These are phyloP conservation scores for Phylloscopus trochiloides DNA, from an alignment of 2,113 vertebrate species.

Conservation along the genomic window DNA sequence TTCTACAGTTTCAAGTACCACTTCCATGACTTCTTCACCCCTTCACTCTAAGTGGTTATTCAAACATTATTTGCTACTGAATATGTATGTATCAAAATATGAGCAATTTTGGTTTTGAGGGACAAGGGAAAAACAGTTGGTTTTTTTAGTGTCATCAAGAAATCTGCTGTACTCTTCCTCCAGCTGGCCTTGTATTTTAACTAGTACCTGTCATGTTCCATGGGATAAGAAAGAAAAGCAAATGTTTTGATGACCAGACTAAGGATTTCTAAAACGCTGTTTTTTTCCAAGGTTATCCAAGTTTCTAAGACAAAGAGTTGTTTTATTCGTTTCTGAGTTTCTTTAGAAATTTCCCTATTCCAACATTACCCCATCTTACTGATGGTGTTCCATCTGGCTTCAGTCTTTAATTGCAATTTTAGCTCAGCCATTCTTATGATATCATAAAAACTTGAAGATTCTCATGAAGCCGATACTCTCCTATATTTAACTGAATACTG, in stretches of 20 bases:
- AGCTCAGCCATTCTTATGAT: not conserved
- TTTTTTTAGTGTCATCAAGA: not conserved
- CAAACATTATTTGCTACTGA: not conserved
- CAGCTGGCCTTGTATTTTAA: not conserved
- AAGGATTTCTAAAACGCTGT: not conserved
- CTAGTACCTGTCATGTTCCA: not conserved
- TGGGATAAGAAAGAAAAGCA: not conserved
- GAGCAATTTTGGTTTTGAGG: not conserved
- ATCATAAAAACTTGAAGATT: not conserved
- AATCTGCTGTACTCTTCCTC: not conserved
- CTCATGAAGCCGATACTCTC: not conserved
- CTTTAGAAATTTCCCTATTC: not conserved
- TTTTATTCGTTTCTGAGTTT: not conserved
- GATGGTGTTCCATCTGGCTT: not conserved
- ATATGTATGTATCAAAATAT: not conserved
- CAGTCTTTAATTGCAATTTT: not conserved
- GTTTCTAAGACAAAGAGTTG: not conserved
- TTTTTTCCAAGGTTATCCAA: not conserved
- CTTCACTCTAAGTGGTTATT: not conserved
- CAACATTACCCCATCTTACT: not conserved
- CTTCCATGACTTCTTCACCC: not conserved
- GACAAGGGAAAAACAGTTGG: not conserved
- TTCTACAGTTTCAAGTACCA: not conserved
- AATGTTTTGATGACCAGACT: not conserved
- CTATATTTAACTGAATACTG: not conserved